A percentile compares a stretch with the other conserved stretches of the same genome.
Conservation (phyloP, 1,140 invertebrate genomes). For the Drosophila subpulchrella region DNA sequence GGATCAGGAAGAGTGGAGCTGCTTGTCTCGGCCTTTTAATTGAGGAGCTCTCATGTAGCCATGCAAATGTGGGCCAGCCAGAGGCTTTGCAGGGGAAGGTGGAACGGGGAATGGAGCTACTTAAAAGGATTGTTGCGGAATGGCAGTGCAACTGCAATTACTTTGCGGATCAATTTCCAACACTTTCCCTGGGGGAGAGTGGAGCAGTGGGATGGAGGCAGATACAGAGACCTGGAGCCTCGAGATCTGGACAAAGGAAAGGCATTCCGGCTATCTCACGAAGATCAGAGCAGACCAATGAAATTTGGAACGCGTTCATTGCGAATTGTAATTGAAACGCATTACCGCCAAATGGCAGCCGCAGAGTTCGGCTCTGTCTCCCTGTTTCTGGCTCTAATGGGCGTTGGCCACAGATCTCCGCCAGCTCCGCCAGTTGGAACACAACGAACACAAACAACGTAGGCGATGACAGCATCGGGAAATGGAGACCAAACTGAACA, state of each 20-base stretch:
- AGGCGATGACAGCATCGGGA: conserved; percentile 72
- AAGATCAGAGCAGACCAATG: conserved; percentile 61
- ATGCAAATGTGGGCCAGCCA: conserved; percentile 70
- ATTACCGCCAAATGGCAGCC: conserved; percentile 64
- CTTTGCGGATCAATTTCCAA: conserved; percentile 61
- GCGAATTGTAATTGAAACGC: conserved; percentile 73
- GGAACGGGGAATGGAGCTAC: conserved; percentile 24
- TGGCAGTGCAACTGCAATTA: conserved; percentile 54
- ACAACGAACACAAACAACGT: conserved; percentile 46
- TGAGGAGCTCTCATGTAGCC: conserved; percentile 65
- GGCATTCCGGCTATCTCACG: conserved; percentile 36
- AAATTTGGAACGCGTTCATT: conserved; percentile 58
- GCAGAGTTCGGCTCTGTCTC: conserved; percentile 21
- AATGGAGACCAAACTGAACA: conserved; percentile 45
- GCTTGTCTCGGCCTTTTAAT: conserved; percentile 67
- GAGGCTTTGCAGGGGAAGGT: conserved; percentile 5
- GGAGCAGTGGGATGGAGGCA: background rate
- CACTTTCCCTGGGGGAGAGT: conserved; percentile 66
- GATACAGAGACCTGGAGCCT: background rate
- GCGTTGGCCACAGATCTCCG: conserved; percentile 61
- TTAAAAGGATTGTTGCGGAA: conserved; percentile 50
- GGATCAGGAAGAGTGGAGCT: conserved; percentile 25
- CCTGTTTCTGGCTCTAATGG: conserved; percentile 58
- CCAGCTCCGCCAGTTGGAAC: conserved; percentile 6
- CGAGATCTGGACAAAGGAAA: conserved; percentile 15